Evolutionary conservation across 2,888 invertebrate genomes (phyloP).

Genomic region (Nomada flava): DNA sequence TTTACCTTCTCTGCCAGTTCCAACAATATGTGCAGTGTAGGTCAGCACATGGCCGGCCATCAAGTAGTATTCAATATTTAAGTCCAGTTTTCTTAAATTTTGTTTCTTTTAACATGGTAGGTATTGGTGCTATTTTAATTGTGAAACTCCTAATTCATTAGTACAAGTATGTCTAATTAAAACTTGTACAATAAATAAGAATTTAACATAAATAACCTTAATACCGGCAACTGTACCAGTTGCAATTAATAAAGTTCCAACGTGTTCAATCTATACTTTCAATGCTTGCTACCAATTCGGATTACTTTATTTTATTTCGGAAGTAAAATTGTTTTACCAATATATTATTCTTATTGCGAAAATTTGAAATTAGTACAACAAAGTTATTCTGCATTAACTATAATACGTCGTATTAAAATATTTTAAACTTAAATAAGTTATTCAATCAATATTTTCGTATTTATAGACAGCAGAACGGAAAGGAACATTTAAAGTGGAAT

Average conservation of each 20-base stretch:
- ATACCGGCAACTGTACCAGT: slow-evolving; percentile 12
- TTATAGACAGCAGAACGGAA: slow-evolving; percentile 88
- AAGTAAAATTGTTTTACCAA: background rate
- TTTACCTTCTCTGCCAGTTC: background rate
- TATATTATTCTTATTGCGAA: background rate
- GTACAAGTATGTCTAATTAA: background rate
- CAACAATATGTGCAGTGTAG: background rate
- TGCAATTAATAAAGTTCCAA: slow-evolving; percentile 7
- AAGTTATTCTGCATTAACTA: background rate
- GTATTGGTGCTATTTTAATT: slow-evolving; percentile 9
- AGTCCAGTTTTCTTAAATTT: background rate
- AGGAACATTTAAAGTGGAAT: slow-evolving; percentile 98
- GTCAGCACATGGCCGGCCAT: background rate
- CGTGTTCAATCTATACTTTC: background rate
- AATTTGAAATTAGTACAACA: background rate
- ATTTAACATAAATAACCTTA: slow-evolving; percentile 31
- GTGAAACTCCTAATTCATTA: background rate
- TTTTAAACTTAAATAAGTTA: background rate
- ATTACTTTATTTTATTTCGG: background rate
- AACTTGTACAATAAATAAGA: background rate
- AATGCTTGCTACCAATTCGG: background rate
- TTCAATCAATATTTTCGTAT: background rate
- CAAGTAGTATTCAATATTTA: background rate
- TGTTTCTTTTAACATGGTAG: slow-evolving; percentile 33
- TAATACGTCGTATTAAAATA: background rate